These are phyloP conservation scores for Trachelus tabidus DNA, from an alignment of 2,888 invertebrate species.

Conservation along the genomic window DNA sequence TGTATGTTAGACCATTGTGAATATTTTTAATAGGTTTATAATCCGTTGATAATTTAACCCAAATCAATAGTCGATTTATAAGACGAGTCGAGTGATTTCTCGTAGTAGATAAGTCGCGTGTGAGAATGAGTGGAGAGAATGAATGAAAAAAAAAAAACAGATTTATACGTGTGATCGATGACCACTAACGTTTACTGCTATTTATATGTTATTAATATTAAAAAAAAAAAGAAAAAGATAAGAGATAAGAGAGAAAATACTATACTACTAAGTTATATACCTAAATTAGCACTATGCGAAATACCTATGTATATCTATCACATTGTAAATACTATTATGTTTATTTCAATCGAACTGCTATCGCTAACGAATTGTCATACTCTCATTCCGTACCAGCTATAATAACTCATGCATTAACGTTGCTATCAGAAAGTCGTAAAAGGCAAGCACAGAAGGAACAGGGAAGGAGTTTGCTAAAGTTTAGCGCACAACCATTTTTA, in stretches of 20 bases:
- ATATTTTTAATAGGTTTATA: slow-evolving; percentile 63
- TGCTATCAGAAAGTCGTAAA: background rate
- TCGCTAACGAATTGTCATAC: slow-evolving; percentile 40
- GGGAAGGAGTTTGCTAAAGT: background rate
- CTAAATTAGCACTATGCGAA: slow-evolving; percentile 40
- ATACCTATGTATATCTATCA: slow-evolving; percentile 42
- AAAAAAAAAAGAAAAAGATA: slow-evolving; percentile 9
- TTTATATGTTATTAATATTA: slow-evolving; percentile 41
- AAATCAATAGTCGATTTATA: slow-evolving; percentile 46
- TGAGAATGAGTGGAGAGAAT: slow-evolving; percentile 27
- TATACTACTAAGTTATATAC: slow-evolving; percentile 45
- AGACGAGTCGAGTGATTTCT: slow-evolving; percentile 12
- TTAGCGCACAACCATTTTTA: background rate
- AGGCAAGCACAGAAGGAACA: background rate
- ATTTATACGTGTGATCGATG: slow-evolving; percentile 33
- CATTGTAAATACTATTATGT: slow-evolving; percentile 52
- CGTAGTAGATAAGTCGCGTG: slow-evolving; percentile 22
- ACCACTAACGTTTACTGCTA: slow-evolving; percentile 41
- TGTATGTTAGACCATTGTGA: slow-evolving; percentile 61
- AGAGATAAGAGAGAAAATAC: slow-evolving; percentile 27
- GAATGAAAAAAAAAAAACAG: slow-evolving; percentile 19
- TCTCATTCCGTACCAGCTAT: slow-evolving; percentile 37
- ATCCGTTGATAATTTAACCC: slow-evolving; percentile 51
- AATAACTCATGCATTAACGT: background rate
- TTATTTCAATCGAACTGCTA: slow-evolving; percentile 42